Conservation (phyloP, 2,888 invertebrate genomes). For the Folsomia manolachei region DNA sequence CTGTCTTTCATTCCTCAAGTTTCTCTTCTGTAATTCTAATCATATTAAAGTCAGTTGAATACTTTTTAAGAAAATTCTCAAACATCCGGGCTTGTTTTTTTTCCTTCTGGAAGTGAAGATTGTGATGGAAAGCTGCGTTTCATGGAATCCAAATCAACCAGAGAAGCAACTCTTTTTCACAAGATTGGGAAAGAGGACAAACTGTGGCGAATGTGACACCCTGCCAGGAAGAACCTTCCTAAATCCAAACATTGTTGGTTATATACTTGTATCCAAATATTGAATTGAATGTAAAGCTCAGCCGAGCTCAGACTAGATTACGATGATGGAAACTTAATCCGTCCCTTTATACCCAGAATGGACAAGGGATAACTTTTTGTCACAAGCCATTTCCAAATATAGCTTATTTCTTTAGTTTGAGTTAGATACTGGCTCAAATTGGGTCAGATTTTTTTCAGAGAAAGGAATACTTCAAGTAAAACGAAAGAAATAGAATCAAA, state of each 20-base stretch:
- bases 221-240: too few relatives aligned
- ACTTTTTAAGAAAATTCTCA: conserved; percentile 3
- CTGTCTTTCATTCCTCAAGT: not conserved
- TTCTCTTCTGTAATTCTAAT: conserved; percentile 1
- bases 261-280: not conserved
- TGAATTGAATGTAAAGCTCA: not conserved
- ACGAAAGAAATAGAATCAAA: not conserved
- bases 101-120: not conserved
- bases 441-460: conserved; percentile 12
- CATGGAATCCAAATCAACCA: not conserved
- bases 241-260: not conserved
- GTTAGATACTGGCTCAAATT: conserved; percentile 10
- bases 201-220: conserved; percentile 2
- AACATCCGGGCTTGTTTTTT: conserved; percentile 3
- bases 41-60: conserved; percentile 10
- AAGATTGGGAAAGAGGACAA: not conserved
- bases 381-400: not conserved
- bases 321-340: not conserved
- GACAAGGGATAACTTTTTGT: not conserved
- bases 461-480: not conserved
- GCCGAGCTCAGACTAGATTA: conserved; percentile 18
- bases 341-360: not conserved
- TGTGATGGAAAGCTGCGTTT: not conserved
- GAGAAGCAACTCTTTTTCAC: not conserved
- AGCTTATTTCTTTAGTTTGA: not conserved